Base-by-base conservation (phyloP, 2,797 vertebrate species). In the Lagodon rhomboides region DNA sequence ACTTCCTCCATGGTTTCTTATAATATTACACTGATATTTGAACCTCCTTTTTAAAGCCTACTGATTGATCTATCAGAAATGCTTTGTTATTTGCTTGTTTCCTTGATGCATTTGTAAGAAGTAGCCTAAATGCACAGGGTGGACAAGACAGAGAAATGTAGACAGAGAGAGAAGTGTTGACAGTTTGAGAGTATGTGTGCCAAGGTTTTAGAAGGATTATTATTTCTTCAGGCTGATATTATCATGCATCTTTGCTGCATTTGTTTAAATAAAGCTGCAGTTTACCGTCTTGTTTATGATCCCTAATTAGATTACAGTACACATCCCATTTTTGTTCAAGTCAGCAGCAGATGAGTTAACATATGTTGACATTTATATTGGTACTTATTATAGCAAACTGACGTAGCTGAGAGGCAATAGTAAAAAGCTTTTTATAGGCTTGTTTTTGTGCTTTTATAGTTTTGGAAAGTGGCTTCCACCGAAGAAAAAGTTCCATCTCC, bases 361-460 rank as follows among this genome's bases (percentile, higher is more conserved):
- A 15, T 60, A 9, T 61, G 30, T 25, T 63, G 58, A 75, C n/a
- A 5, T 75, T 22, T 55, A 38, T 73, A 49, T 49, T 75, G 41
- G 17, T 54, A 20, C 55, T 68, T 80, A 65, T 65, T 65, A 56
- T 62, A 70, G 59, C 20, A 59, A 65, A 68, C 43, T 23, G 23
- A 79, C 41, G 5, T 56, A 25, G 51, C 34, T 70, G 22, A 73
- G 27, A 51, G 38, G 62, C 50, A 18, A 59, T 12, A 47, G 44
- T 87, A 73, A 85, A 79, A 72, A 55, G 16, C 10, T n/a, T 12
- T 88, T 88, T 73, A 83, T 56, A 3, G 63, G 38, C 20, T 55
- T 90, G 80, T 91, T 89, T 88, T 80, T 81, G 53, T 75, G 30
- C 27, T 74, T 82, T 79, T 60, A 65, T 30, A 55, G 22, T 85